Base-by-base conservation (phyloP, 2,888 invertebrate species). In the Mamestra brassicae region DNA sequence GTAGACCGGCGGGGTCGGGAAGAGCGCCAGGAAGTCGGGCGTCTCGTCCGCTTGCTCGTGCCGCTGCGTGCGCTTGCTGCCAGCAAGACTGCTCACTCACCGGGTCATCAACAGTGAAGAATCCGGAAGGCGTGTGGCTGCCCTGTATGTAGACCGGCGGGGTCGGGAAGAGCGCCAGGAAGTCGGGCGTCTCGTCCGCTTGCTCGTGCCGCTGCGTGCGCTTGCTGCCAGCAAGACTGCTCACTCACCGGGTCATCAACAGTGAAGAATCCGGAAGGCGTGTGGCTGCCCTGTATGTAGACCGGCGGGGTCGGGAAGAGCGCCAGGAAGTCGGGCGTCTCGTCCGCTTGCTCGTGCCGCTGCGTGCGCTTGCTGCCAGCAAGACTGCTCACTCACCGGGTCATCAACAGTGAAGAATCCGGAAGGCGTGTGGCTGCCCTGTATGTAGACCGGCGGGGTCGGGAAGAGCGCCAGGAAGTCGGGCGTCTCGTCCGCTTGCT, bases 351-450 rank as follows among this genome's bases (percentile, higher is more conserved):
- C 52, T 52, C 52, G 52, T 52, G 52, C 15, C 52, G 52, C 52
- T 52, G 52, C 52, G 52, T 52, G 52, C 52, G 52, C 52, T 52
- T 52, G 52, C 52, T 17, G 5, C 15, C 52, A 52, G 52, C 52
- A 52, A 17, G 52, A 52, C 52, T 52, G 52, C 52, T 52, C 15
- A 52, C 52, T 52, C 52, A 52, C 52, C 52, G 52, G 52, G 52
- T 52, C 52, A 17, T 52, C 52, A 4, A 52, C 52, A 17, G 52
- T 52, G 52, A 52, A 52, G 52, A 52, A 52, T 15, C 52, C 52
- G 52, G 52, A 52, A 52, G 52, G 52, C 52, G 52, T 52, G 52
- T 52, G 52, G 52, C 52, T 52, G 52, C 52, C 52, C 52, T 52
- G 52, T 15, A 52, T 52, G 52, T 52, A 52, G 52, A 52, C 52